These are phyloP conservation scores for Hybos culiciformis DNA, from an alignment of 2,888 invertebrate species.

Conservation along the genomic window DNA sequence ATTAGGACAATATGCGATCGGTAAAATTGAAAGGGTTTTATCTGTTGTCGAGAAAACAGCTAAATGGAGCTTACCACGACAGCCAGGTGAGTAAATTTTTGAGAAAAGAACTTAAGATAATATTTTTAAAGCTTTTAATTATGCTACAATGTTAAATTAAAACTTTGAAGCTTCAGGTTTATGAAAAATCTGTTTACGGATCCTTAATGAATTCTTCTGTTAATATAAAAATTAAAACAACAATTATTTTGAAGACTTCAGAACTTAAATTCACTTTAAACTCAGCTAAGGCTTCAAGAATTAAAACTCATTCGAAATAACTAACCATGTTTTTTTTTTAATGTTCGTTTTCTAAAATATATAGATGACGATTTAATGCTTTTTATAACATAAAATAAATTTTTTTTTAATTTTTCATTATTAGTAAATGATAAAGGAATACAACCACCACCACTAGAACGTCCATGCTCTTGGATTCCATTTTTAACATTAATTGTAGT, in stretches of 20 bases:
- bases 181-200: no score
- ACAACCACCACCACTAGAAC: conserved; percentile 16
- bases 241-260: no score
- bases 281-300: no score
- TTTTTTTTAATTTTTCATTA: background rate
- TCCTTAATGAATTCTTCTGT: no score
- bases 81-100: conserved; percentile 17
- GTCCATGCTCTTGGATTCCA: conserved; percentile 30
- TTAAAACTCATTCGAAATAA: no score
- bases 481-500: conserved; percentile 26
- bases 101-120: no score
- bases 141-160: no score
- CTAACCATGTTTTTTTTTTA: no score
- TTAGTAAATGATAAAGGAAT: conserved; percentile 8
- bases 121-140: no score
- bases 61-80: conserved; percentile 31
- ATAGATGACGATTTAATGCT: background rate
- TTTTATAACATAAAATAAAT: background rate
- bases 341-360: background rate
- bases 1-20: conserved; percentile 26
- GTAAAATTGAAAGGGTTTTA: conserved; percentile 23
- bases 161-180: no score
- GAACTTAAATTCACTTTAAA: no score
- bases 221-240: no score
- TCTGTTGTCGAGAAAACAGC: conserved; percentile 29